Percentiles rank a stretch among this genome's conserved stretches.
Conservation (phyloP, 2,888 invertebrate species). For the Drosophila atroscutellata region DNA sequence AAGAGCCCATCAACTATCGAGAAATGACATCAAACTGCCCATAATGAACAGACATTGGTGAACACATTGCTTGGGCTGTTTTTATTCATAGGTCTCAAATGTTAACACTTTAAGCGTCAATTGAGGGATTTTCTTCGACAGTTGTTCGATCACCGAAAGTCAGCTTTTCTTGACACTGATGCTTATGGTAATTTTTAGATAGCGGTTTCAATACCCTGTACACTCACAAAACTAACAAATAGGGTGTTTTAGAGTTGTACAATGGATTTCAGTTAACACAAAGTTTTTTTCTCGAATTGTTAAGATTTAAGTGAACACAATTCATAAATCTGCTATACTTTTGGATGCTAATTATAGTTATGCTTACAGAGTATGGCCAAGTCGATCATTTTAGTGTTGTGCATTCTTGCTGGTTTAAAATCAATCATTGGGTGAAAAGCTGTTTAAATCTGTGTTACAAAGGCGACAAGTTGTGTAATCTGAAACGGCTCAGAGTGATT, state of each 20-base stretch:
- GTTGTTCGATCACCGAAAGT: conserved; percentile 12
- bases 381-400: background rate
- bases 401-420: conserved; percentile 23
- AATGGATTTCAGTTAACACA: background rate
- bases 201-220: conserved; percentile 34
- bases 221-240: background rate
- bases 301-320: background rate
- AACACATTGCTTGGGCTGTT: background rate
- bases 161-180: conserved; percentile 40
- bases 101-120: conserved; percentile 53
- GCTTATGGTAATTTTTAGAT: conserved; percentile 55
- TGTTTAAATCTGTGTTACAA: conserved; percentile 37
- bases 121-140: conserved; percentile 53
- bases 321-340: background rate
- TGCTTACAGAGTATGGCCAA: background rate
- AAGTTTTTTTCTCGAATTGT: background rate
- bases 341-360: rapidly evolving
- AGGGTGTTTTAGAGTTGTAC: background rate
- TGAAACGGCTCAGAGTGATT: conserved; percentile 38
- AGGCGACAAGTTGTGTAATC: conserved; percentile 74
- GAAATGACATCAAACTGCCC: conserved; percentile 47
- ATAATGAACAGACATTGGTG: conserved; percentile 60
- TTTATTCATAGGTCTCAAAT: conserved; percentile 13
- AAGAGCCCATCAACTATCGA: conserved; percentile 36
- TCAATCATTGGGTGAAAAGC: conserved; percentile 64